A percentile compares a stretch with the other conserved stretches of the same genome.
These are phyloP conservation scores for Glaucomys volans DNA, from an alignment of 2,113 vertebrate species.

Conservation along the genomic window DNA sequence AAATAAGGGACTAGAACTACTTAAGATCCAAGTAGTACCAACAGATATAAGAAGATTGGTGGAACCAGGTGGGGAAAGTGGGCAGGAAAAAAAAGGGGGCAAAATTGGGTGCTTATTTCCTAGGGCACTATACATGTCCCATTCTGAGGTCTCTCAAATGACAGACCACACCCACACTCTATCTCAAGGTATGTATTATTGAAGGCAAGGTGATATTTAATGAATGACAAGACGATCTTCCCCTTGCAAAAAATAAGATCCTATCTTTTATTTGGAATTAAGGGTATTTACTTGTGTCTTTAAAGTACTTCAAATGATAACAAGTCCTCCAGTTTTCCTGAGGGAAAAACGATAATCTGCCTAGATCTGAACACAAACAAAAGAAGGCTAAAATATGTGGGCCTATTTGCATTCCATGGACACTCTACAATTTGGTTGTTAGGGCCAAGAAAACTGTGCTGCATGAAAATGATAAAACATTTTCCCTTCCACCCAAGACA, in stretches of 20 bases:
- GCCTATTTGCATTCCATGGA: not conserved
- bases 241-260: not conserved
- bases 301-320: not conserved
- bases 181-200: not conserved
- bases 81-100: not conserved
- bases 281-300: conserved; percentile 24
- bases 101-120: not conserved
- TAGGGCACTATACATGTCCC: not conserved
- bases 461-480: not conserved
- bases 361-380: not conserved
- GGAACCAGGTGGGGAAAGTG: not conserved
- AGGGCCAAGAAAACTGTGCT: not conserved
- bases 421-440: not conserved
- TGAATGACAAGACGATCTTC: not conserved
- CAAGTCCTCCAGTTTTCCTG: not conserved
- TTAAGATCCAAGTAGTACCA: not conserved
- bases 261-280: not conserved
- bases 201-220: not conserved
- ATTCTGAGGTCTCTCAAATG: not conserved
- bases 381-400: not conserved
- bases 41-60: not conserved
- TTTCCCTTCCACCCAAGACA: not conserved
- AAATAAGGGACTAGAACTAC: not conserved
- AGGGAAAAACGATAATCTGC: not conserved
- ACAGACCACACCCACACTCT: not conserved